Evolutionary conservation across 2,797 vertebrate species (phyloP).

Genomic region (Rhodeus uyekii): DNA sequence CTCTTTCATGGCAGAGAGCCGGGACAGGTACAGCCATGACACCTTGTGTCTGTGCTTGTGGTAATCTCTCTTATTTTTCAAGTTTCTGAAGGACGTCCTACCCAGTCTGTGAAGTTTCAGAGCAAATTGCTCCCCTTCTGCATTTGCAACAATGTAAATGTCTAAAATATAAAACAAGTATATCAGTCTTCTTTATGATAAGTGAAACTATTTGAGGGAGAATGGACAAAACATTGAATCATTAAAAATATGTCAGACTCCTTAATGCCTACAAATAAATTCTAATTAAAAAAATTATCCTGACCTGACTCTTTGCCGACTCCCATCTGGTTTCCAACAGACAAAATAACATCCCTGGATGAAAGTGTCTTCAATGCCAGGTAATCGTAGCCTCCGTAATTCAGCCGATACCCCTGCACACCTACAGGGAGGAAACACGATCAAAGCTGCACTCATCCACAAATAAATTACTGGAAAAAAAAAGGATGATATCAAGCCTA

Average conservation of each 20-base stretch:
- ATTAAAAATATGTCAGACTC: neutral
- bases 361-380: constrained; percentile 92
- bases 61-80: constrained; percentile 98
- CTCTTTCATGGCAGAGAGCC: constrained; percentile 96
- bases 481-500: no score
- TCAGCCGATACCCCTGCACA: constrained; percentile 93
- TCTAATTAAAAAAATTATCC: neutral
- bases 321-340: constrained; percentile 97
- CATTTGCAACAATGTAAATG: constrained; percentile 94
- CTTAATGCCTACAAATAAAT: neutral
- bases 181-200: neutral
- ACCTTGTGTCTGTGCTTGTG: constrained; percentile 91
- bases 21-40: constrained; percentile 97
- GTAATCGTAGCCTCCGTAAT: constrained; percentile 94
- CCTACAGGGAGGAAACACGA: constrained; percentile 67
- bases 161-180: constrained; percentile 70
- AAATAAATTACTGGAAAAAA: neutral
- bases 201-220: neutral
- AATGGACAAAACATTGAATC: neutral
- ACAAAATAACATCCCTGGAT: constrained; percentile 84
- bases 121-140: constrained; percentile 86
- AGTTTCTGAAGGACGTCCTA: constrained; percentile 92
- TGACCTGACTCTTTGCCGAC: constrained; percentile 98
- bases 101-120: constrained; percentile 93
- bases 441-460: neutral